Evolutionary conservation across 23 tunicate species (phyloP).

Genomic region (Clavelina lepadiformis): DNA sequence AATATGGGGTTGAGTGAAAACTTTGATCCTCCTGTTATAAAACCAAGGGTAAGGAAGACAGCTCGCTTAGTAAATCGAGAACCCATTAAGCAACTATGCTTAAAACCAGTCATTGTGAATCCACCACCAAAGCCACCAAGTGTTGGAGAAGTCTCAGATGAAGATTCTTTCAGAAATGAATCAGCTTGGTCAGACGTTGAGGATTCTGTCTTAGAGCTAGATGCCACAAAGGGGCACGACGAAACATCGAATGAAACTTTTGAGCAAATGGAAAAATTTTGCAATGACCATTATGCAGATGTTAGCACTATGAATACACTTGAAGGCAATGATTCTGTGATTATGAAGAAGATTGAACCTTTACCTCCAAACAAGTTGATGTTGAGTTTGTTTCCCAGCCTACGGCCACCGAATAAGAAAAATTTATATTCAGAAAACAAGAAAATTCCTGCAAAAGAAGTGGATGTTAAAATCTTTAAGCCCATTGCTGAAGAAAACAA

Average conservation of each 20-base stretch:
- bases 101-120: constrained; percentile 21
- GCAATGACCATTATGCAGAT: constrained; percentile 51
- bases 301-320: constrained; percentile 9
- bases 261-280: constrained; percentile 73
- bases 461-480: not conserved
- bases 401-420: constrained; percentile 3
- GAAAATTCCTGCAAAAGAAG: not conserved
- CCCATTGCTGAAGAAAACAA: not conserved
- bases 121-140: not conserved
- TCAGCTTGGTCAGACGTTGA: constrained; percentile 59
- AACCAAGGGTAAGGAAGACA: constrained; percentile 43
- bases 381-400: constrained; percentile 78
- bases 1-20: too few relatives aligned
- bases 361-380: constrained; percentile 65
- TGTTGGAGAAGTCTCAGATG: not conserved
- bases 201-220: constrained; percentile 29
- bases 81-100: constrained; percentile 23
- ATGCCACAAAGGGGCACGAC: constrained; percentile 4
- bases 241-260: constrained; percentile 77
- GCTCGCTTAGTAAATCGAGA: constrained; percentile 47
- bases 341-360: constrained; percentile 30
- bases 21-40: too few relatives aligned
- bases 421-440: not conserved
- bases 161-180: not conserved
- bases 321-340: constrained; percentile 24